Conservation (phyloP, 2,888 invertebrate species). For the Lepetodrilus schrolli region DNA sequence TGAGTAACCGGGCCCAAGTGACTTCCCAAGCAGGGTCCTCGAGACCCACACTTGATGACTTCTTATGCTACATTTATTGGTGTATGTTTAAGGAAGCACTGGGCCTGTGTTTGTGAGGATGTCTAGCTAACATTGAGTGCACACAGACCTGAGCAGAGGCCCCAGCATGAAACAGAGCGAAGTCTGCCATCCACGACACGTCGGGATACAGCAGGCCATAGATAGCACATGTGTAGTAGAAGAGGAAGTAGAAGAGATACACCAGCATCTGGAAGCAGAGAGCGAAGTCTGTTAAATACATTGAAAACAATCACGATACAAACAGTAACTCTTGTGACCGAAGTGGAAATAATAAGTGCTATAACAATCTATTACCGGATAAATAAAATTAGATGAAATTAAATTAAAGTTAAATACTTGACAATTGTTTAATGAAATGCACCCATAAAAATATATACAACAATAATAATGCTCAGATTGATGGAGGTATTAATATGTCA, state of each 20-base stretch:
- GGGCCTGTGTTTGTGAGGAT: too few species aligned
- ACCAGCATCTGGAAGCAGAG: conserved; percentile 69
- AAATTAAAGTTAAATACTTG: neutral
- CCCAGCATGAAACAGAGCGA: conserved; percentile 70
- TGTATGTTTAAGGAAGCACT: too few species aligned
- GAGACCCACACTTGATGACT: too few species aligned
- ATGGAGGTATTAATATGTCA: neutral
- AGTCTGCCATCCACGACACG: conserved; percentile 67
- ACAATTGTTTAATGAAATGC: too few species aligned
- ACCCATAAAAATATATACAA: too few species aligned
- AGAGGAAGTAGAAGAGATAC: conserved; percentile 69
- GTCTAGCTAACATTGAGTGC: too few species aligned
- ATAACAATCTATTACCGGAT: neutral
- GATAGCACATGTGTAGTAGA: conserved; percentile 63
- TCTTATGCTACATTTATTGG: too few species aligned
- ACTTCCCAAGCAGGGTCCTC: too few species aligned
- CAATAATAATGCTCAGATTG: too few species aligned
- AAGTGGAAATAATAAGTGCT: neutral
- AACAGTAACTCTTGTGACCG: neutral
- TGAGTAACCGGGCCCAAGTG: too few species aligned
- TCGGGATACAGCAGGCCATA: conserved; percentile 60
- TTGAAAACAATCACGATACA: neutral
- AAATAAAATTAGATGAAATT: neutral
- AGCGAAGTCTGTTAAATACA: too few species aligned
- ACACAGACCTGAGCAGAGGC: conserved; percentile 70